Evolutionary conservation across 1,140 invertebrate genomes (phyloP).

Genomic region (fruit fly (Drosophila melanogaster)): DNA sequence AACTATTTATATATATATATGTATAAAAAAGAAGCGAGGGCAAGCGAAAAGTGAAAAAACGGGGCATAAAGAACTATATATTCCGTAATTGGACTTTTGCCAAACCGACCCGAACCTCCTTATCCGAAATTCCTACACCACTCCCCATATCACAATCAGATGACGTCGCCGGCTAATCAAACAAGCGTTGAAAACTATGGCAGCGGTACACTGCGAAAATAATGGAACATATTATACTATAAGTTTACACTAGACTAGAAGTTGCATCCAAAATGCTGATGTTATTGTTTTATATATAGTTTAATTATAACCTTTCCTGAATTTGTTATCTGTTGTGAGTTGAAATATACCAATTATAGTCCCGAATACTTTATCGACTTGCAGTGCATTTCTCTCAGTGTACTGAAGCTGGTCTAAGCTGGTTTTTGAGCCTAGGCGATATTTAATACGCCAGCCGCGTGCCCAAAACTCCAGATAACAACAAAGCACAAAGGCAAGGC

Average conservation of each 20-base stretch:
- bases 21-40: not conserved
- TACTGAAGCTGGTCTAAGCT: slow-evolving; percentile 1
- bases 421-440: slow-evolving; percentile 15
- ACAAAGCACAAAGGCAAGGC: slow-evolving; percentile 17
- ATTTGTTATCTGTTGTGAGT: too few species aligned
- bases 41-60: slow-evolving; percentile 9
- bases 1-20: not conserved
- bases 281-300: too few species aligned
- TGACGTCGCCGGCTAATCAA: slow-evolving; percentile 34
- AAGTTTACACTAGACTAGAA: too few species aligned
- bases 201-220: slow-evolving; percentile 7
- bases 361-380: not conserved
- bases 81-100: slow-evolving; percentile 49
- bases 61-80: slow-evolving; percentile 27
- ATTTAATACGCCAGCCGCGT: slow-evolving; percentile 33
- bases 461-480: slow-evolving; percentile 23
- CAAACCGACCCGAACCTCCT: slow-evolving; percentile 30
- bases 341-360: too few species aligned
- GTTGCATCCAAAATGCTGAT: too few species aligned
- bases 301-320: too few species aligned
- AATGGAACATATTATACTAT: not conserved
- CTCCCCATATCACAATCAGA: slow-evolving; percentile 23
- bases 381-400: slow-evolving; percentile 2
- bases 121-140: slow-evolving; percentile 28
- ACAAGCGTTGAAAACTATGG: slow-evolving; percentile 17